phyloP scores from a whole-genome alignment of 2,797 vertebrate genomes.

The Coranthus polyacanthus region DNA sequence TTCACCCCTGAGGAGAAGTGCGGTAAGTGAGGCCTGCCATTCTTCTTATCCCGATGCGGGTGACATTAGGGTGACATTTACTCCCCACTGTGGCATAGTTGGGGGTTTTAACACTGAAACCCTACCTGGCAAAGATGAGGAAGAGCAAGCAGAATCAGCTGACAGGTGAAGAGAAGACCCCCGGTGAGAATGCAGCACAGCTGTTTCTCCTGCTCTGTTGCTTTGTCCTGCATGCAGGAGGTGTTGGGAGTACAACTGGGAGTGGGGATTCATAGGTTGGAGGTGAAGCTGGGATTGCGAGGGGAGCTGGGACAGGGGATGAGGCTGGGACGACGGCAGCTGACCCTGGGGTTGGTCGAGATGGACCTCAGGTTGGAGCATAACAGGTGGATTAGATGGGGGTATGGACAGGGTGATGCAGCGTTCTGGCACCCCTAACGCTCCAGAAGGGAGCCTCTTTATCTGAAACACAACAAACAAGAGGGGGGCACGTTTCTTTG shows the following conservation, averaged over 20 bases:
- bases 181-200: constrained; percentile 67
- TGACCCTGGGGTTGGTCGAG: constrained; percentile 33
- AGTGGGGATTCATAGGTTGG: constrained; percentile 26
- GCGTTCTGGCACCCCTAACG: constrained; percentile 54
- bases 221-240: constrained; percentile 50
- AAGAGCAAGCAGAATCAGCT: constrained; percentile 72
- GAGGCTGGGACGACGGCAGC: constrained; percentile 37
- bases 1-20: constrained; percentile 54
- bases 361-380: constrained; percentile 35
- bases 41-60: constrained; percentile 61
- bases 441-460: constrained; percentile 83
- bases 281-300: constrained; percentile 37
- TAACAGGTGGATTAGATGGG: constrained; percentile 20
- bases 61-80: constrained; percentile 82
- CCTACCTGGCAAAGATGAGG: constrained; percentile 80
- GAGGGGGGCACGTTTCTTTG: neutral
- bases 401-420: constrained; percentile 57
- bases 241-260: constrained; percentile 40
- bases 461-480: constrained; percentile 81
- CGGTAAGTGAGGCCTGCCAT: constrained; percentile 67
- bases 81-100: constrained; percentile 71
- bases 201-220: constrained; percentile 48
- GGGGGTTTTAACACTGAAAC: constrained; percentile 52
- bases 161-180: constrained; percentile 70
- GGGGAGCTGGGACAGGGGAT: constrained; percentile 3